These are phyloP conservation scores for Anguilla obscura DNA, from an alignment of 2,797 vertebrate genomes.

Conservation along the genomic window DNA sequence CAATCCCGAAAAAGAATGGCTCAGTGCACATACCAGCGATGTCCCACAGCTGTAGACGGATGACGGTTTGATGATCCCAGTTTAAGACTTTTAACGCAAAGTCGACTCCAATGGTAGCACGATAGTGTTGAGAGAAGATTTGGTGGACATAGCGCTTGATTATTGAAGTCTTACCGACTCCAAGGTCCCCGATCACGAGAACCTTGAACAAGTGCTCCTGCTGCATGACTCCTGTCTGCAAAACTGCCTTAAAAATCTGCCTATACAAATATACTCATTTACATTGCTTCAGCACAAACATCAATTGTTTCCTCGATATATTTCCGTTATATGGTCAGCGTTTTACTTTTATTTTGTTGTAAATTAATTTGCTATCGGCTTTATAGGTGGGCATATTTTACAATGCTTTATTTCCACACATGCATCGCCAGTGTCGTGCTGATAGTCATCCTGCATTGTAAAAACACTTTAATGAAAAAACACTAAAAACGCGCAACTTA, in stretches of 20 bases:
- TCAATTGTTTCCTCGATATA: neutral
- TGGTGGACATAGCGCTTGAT: constrained; percentile 78
- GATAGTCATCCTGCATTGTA: neutral
- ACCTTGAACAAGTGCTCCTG: constrained; percentile 75
- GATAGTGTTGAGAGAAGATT: constrained; percentile 77
- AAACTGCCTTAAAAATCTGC: neutral
- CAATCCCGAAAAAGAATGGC: neutral
- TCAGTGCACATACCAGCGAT: constrained; percentile 68
- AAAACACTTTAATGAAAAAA: neutral
- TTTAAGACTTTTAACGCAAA: constrained; percentile 75
- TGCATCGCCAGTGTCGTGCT: neutral
- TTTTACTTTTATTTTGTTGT: neutral
- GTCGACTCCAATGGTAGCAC: constrained; percentile 79
- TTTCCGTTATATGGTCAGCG: neutral
- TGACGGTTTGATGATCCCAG: constrained; percentile 71
- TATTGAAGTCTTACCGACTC: constrained; percentile 77
- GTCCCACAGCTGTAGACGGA: constrained; percentile 79
- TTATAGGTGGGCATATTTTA: constrained; percentile 12
- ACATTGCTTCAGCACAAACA: neutral
- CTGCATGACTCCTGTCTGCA: constrained; percentile 60
- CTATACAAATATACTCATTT: neutral
- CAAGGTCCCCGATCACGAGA: constrained; percentile 75
- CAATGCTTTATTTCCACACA: neutral
- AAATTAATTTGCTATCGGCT: neutral
- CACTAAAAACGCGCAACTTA: neutral